These are phyloP conservation scores for Latrodectus elegans DNA, from an alignment of 2,888 invertebrate species.

Conservation along the genomic window DNA sequence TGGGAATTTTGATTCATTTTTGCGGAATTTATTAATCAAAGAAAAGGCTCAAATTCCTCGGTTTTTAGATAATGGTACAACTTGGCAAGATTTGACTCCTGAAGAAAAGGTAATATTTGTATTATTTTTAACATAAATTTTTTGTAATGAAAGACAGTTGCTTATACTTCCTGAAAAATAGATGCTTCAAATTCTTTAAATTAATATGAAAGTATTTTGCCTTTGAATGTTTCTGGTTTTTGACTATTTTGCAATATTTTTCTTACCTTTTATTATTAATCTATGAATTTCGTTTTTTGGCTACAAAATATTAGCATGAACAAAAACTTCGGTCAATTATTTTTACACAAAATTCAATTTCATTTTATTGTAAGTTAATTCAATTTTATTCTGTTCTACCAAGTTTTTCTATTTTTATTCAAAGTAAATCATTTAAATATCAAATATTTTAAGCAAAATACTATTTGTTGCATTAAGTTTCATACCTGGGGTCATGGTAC, in stretches of 20 bases:
- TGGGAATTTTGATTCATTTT: constrained; percentile 70
- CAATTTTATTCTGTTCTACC: too few species aligned
- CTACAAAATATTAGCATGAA: too few species aligned
- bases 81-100: constrained; percentile 70
- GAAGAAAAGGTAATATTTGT: constrained; percentile 70
- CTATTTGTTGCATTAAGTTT: too few species aligned
- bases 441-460: too few species aligned
- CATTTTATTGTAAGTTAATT: too few species aligned
- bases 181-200: not conserved
- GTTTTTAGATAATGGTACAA: constrained; percentile 68
- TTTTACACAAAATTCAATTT: too few species aligned
- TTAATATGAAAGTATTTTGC: not conserved
- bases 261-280: not conserved
- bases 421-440: too few species aligned
- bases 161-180: not conserved
- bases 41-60: constrained; percentile 69
- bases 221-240: not conserved
- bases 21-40: constrained; percentile 68
- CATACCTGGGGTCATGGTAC: too few species aligned
- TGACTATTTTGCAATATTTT: not conserved
- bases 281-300: not conserved
- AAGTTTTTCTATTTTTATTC: too few species aligned
- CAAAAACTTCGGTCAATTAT: too few species aligned
- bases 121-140: not conserved
- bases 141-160: not conserved